A percentile compares a stretch with the other conserved stretches of the same genome.
Conservation (phyloP, 1,140 invertebrate species). For the Ceratina australensis region DNA sequence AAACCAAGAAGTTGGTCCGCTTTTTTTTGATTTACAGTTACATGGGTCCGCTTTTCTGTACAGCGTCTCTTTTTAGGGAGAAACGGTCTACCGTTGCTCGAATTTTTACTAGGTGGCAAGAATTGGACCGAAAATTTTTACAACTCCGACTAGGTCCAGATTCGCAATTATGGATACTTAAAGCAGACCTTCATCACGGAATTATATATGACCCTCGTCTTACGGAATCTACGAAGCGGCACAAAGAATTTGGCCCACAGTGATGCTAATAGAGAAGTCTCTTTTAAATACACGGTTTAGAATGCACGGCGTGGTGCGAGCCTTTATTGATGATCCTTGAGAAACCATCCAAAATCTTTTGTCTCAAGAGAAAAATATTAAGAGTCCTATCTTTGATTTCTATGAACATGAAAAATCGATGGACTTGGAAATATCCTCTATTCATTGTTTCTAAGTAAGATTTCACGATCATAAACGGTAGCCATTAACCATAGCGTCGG, state of each 20-base stretch:
- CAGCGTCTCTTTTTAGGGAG: background rate
- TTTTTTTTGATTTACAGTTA: constrained; percentile 38
- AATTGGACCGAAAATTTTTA: background rate
- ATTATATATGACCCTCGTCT: constrained; percentile 25
- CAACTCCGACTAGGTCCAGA: background rate
- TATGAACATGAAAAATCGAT: too few species aligned
- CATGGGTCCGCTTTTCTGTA: background rate
- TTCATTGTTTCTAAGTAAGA: too few species aligned
- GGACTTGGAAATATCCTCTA: too few species aligned
- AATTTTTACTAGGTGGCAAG: background rate
- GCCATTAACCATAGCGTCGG: too few species aligned
- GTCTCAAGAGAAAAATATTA: too few species aligned
- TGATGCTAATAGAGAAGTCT: constrained; percentile 37
- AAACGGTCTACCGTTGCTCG: background rate
- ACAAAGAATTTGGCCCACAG: background rate
- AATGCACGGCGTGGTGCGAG: constrained; percentile 40
- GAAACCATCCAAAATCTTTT: too few species aligned
- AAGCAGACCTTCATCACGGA: background rate
- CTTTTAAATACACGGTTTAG: constrained; percentile 54
- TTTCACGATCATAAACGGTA: too few species aligned
- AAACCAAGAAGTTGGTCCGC: constrained; percentile 35
- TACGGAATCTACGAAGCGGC: background rate
- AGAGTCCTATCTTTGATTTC: too few species aligned
- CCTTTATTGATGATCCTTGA: background rate
- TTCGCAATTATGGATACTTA: background rate